A percentile compares a stretch with the other conserved stretches of the same genome.
phyloP scores from a whole-genome alignment of 2,113 vertebrate species.

The Aphyosemion australe region DNA sequence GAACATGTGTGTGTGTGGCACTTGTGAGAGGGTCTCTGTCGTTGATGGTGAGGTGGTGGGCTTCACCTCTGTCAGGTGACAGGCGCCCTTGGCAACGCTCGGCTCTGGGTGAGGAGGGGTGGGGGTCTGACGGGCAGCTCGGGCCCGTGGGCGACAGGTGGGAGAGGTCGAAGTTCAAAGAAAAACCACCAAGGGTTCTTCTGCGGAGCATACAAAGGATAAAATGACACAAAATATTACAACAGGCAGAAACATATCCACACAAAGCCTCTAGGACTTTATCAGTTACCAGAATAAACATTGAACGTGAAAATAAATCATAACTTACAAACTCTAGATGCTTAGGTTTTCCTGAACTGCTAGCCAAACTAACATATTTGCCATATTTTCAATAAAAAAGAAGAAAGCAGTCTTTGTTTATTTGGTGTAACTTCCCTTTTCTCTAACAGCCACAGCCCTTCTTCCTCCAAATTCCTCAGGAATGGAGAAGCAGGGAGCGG shows the following conservation, averaged over 20 bases:
- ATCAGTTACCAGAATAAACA: too few relatives aligned
- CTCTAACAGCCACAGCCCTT: conserved; percentile 6
- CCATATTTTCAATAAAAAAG: too few relatives aligned
- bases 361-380: too few relatives aligned
- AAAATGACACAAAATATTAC: conserved; percentile 2
- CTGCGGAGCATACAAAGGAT: conserved; percentile 8
- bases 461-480: conserved; percentile 29
- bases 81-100: conserved; percentile 36
- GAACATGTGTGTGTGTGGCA: conserved; percentile 21
- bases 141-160: conserved; percentile 51
- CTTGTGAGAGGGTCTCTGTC: conserved; percentile 6
- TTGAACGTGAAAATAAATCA: too few relatives aligned
- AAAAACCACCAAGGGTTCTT: conserved; percentile 8
- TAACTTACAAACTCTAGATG: not conserved
- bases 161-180: conserved; percentile 46
- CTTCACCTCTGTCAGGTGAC: conserved; percentile 61
- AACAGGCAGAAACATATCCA: not conserved
- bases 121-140: conserved; percentile 35
- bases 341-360: too few relatives aligned
- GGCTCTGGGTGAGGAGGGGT: conserved; percentile 12
- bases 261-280: not conserved
- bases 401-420: not conserved
- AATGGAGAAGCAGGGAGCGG: conserved; percentile 43
- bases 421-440: not conserved
- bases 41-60: conserved; percentile 23